phyloP scores from a whole-genome alignment of 2,888 invertebrate genomes.

The Lycophotia porphyrea region DNA sequence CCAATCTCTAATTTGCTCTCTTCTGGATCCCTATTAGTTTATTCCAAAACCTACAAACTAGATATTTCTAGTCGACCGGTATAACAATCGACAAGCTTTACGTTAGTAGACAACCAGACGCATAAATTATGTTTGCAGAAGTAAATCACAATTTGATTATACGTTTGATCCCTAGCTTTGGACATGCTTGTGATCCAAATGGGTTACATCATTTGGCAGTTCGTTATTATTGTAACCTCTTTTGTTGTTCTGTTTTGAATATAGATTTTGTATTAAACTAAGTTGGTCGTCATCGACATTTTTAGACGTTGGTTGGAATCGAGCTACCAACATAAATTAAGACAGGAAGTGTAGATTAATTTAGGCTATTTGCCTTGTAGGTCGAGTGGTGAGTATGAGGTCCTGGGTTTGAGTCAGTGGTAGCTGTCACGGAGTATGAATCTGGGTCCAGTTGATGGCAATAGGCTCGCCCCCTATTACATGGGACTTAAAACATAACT shows the following conservation, averaged over 20 bases:
- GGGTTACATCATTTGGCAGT: constrained; percentile 45
- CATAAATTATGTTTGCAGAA: constrained; percentile 47
- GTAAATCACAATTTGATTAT: constrained; percentile 52
- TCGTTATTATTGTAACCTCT: constrained; percentile 55
- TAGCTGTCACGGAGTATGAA: no score
- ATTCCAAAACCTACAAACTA: background rate
- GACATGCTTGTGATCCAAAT: constrained; percentile 45
- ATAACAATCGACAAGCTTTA: constrained; percentile 2
- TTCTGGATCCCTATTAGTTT: background rate
- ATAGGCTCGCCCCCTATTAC: no score
- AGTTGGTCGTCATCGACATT: background rate
- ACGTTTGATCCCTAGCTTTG: constrained; percentile 34
- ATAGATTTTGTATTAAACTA: constrained; percentile 16
- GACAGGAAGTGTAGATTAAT: background rate
- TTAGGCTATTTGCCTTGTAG: background rate
- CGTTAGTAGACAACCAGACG: constrained; percentile 34
- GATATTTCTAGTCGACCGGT: constrained; percentile 13
- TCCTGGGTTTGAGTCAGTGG: no score
- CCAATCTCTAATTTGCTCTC: background rate
- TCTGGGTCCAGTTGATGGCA: no score
- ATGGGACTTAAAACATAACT: no score
- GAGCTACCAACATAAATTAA: no score
- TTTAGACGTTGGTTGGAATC: background rate
- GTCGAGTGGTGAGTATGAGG: no score
- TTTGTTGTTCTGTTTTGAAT: constrained; percentile 46